Conservation (phyloP, 2,888 invertebrate genomes). For the Rhagium mordax region DNA sequence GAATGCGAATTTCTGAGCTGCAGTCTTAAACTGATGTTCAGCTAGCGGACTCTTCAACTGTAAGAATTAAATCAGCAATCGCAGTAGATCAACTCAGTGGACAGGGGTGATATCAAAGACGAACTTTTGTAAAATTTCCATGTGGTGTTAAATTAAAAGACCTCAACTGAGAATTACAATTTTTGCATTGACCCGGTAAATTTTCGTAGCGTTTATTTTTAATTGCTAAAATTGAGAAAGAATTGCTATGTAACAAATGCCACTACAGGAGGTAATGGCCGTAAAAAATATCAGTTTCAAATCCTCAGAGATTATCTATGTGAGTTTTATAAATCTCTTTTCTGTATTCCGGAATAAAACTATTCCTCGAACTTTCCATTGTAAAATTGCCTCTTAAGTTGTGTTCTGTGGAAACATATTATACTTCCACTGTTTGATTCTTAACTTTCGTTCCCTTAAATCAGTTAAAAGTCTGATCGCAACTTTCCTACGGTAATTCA, state of each 20-base stretch:
- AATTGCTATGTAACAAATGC: background rate
- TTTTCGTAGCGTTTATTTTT: background rate
- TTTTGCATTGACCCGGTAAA: too few species aligned
- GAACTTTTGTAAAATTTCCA: too few species aligned
- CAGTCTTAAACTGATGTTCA: too few species aligned
- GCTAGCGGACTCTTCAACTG: too few species aligned
- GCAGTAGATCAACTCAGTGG: too few species aligned
- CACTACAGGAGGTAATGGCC: background rate
- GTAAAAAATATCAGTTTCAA: background rate
- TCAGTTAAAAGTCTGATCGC: constrained; percentile 12
- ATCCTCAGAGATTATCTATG: background rate
- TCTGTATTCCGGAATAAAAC: constrained; percentile 13
- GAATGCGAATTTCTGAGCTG: too few species aligned
- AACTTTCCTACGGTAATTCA: constrained; percentile 4
- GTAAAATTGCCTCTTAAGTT: constrained; percentile 28
- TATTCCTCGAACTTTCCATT: constrained; percentile 29
- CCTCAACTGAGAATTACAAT: too few species aligned
- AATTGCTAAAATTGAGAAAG: background rate
- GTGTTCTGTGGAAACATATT: constrained; percentile 28
- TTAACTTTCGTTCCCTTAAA: constrained; percentile 23
- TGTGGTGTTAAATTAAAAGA: too few species aligned
- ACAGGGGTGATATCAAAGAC: too few species aligned
- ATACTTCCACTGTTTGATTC: constrained; percentile 6
- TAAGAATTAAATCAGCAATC: too few species aligned
- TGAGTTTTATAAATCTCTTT: constrained; percentile 23